Base-by-base conservation (phyloP, 2,797 vertebrate species). In the Rhodeus uyekii region DNA sequence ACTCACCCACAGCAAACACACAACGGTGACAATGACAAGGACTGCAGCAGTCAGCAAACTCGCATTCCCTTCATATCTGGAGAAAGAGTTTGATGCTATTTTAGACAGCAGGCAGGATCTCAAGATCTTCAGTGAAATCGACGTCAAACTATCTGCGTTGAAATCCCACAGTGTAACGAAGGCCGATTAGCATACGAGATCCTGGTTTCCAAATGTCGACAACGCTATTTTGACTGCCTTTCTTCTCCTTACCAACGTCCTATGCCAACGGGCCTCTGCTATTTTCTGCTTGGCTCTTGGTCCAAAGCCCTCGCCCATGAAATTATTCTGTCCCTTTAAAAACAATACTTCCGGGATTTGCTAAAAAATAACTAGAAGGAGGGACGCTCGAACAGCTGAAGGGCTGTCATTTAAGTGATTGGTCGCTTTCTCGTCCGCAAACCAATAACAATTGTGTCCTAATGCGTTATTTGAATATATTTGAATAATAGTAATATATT, bases 321-420 rank as follows among this genome's bases (percentile, higher is more conserved):
- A 87, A 92, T 84, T 19, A 80, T 85, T 65, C 84, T 93, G 92
- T 89, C 91, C 80, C 95, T 95, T 95, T 95, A 95, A 95, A 87
- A 84, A 34, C 88, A 80, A 29, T 86, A 90, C 92, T 95, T 95
- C 94, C 94, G 95, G 93, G 91, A 86, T 93, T 92, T 78, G 79
- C 71, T 34, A 22, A 63, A n/a, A 24, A 32, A 86, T 85, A 86
- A 86, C 42, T 22, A 46, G 44, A 22, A 16, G 94, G 94, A 81
- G 92, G 90, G 87, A 34, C 78, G 86, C 39, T 2, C 27, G 67
- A 80, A 91, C 93, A 94, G 93, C 93, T 93, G 92, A 92, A 93
- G 88, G 84, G 78, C 91, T 92, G 89, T 92, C 90, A 89, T 90
- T 92, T 91, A 93, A 84, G 3, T 84, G 81, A 95, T 95, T 95